A percentile compares a stretch with the other conserved stretches of the same genome.
These are phyloP conservation scores for Rhamnusium bicolor DNA, from an alignment of 2,888 invertebrate species.

Conservation along the genomic window DNA sequence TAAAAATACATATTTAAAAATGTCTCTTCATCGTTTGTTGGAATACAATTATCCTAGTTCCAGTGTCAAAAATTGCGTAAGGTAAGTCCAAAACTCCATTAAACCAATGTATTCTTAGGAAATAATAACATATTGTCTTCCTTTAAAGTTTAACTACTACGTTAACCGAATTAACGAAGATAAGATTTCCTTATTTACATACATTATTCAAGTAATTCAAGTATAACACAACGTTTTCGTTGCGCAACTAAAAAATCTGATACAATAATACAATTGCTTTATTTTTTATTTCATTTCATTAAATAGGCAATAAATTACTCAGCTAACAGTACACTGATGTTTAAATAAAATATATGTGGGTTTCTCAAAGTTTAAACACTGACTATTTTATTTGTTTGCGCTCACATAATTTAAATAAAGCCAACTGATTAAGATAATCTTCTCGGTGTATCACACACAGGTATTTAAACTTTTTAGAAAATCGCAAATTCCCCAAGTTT, in stretches of 20 bases:
- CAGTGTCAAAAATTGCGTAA: neutral
- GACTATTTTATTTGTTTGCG: conserved; percentile 29
- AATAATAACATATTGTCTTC: neutral
- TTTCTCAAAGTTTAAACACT: conserved; percentile 28
- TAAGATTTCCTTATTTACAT: conserved; percentile 19
- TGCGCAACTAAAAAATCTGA: conserved; percentile 41
- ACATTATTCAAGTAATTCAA: conserved; percentile 25
- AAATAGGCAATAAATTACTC: conserved; percentile 42
- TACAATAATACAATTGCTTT: conserved; percentile 44
- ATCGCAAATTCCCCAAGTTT: conserved; percentile 8
- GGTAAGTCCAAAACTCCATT: neutral
- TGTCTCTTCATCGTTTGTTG: neutral
- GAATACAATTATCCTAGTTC: neutral
- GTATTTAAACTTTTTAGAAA: conserved; percentile 11
- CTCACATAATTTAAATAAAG: conserved; percentile 39
- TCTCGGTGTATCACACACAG: conserved; percentile 17
- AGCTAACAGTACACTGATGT: conserved; percentile 29
- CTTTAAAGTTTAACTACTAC: neutral
- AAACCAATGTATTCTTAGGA: neutral
- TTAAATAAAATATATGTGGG: conserved; percentile 33
- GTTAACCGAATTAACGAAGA: conserved; percentile 25
- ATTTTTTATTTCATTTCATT: conserved; percentile 45
- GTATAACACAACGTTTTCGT: conserved; percentile 31
- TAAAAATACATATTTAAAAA: too few species aligned
- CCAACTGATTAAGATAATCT: conserved; percentile 37